Evolutionary conservation across 2,797 vertebrate species (phyloP).

Genomic region (Luscinia megarhynchos): DNA sequence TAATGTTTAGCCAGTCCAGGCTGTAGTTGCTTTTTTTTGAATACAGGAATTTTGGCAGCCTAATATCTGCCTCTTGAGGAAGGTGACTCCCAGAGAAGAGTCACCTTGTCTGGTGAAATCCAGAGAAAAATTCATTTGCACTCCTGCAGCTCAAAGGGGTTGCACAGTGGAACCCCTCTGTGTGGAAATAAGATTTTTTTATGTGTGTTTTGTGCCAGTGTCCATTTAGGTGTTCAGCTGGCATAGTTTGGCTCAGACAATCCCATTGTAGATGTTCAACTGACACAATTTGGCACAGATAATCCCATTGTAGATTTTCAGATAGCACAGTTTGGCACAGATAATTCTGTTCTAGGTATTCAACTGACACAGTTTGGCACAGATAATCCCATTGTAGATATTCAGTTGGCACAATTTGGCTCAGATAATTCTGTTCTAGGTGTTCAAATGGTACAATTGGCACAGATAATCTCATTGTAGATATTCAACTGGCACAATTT

Average conservation of each 20-base stretch:
- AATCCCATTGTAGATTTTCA: too few relatives aligned
- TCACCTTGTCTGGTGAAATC: neutral
- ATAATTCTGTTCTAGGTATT: too few relatives aligned
- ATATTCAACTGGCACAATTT: fast-evolving
- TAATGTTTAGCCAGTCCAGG: neutral
- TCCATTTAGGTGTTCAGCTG: too few relatives aligned
- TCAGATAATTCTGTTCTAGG: fast-evolving
- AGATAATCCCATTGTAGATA: too few relatives aligned
- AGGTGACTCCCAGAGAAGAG: neutral
- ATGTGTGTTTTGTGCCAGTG: neutral
- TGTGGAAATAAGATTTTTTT: neutral
- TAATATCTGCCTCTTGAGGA: neutral
- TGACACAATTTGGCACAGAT: too few relatives aligned
- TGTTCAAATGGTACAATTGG: fast-evolving
- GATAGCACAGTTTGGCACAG: too few relatives aligned
- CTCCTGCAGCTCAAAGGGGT: neutral
- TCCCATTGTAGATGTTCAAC: too few relatives aligned
- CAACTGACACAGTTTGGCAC: too few relatives aligned
- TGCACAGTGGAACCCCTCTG: neutral
- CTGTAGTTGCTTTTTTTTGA: neutral
- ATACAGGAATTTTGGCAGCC: neutral
- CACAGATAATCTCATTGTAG: fast-evolving
- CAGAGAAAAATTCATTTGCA: neutral
- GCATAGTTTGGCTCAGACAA: too few relatives aligned
- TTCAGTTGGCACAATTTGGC: too few relatives aligned